Conservation (phyloP, 1,140 invertebrate genomes). For the Hypothenemus hampei region DNA sequence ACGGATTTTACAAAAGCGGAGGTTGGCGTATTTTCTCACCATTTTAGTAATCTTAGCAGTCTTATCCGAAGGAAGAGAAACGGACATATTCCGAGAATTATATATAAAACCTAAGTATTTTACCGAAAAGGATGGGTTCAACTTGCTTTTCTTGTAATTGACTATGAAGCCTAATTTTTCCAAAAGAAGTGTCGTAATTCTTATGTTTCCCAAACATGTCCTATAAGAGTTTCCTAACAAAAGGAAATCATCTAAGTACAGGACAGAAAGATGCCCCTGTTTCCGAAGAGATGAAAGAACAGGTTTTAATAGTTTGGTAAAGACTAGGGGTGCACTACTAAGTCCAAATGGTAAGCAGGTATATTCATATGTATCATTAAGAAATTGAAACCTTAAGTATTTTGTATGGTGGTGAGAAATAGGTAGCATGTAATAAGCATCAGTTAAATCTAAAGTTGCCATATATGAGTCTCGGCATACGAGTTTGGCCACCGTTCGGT, state of each 20-base stretch:
- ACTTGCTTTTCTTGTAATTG: constrained; percentile 1
- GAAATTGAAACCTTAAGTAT: constrained; percentile 32
- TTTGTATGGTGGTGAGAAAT: constrained; percentile 24
- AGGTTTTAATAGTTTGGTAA: constrained; percentile 27
- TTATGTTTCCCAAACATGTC: neutral
- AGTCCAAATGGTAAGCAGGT: constrained; percentile 22
- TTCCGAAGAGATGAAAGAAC: constrained; percentile 6
- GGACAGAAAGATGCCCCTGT: constrained; percentile 8
- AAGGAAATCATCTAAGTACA: constrained; percentile 10
- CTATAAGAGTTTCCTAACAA: neutral
- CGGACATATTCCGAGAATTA: neutral
- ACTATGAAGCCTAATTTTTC: constrained; percentile 7
- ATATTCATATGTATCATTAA: constrained; percentile 30
- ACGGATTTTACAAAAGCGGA: neutral
- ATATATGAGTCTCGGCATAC: neutral
- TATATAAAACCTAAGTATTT: constrained; percentile 12
- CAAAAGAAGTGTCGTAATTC: neutral
- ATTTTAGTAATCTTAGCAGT: neutral
- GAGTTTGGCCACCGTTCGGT: neutral
- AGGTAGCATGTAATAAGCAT: neutral
- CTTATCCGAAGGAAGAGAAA: constrained; percentile 2
- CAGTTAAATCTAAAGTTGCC: neutral
- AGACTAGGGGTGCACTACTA: constrained; percentile 22
- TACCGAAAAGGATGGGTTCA: neutral
- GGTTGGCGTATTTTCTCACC: neutral